Conservation (phyloP, 2,113 vertebrate species). For the Vulpes vulpes region DNA sequence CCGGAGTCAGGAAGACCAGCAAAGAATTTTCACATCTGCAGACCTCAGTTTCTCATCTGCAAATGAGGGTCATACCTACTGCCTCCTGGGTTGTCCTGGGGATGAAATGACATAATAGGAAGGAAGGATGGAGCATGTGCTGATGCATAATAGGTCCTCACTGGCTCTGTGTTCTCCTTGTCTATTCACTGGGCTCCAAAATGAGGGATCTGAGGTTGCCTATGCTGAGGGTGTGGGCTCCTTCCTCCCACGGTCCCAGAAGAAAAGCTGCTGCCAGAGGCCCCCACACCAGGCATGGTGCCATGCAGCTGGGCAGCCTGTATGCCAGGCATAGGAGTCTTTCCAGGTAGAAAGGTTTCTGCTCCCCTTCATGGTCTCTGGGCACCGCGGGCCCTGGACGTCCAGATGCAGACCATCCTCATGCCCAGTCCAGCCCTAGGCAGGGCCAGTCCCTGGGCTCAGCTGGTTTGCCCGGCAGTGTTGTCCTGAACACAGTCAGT, state of each 20-base stretch:
- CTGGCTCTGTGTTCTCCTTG: neutral
- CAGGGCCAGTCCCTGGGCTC: neutral
- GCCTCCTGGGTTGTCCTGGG: neutral
- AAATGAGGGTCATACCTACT: neutral
- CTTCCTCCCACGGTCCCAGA: neutral
- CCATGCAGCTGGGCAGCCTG: neutral
- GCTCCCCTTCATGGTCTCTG: rapidly evolving
- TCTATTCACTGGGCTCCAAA: neutral
- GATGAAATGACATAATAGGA: neutral
- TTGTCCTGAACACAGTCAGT: neutral
- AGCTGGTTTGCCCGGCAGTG: neutral
- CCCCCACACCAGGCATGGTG: neutral
- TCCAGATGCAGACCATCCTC: neutral
- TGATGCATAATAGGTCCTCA: neutral
- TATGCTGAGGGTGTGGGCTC: neutral
- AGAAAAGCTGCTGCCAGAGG: neutral
- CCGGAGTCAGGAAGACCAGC: neutral
- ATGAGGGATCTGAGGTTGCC: neutral
- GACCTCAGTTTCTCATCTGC: neutral
- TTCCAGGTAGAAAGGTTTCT: neutral
- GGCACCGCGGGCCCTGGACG: neutral
- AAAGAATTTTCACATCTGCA: neutral
- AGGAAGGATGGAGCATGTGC: neutral
- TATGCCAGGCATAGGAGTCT: neutral
- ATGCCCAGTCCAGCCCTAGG: neutral